These are phyloP conservation scores for Phalacrocorax brasilianus DNA, from an alignment of 2,113 vertebrate species.

Conservation along the genomic window DNA sequence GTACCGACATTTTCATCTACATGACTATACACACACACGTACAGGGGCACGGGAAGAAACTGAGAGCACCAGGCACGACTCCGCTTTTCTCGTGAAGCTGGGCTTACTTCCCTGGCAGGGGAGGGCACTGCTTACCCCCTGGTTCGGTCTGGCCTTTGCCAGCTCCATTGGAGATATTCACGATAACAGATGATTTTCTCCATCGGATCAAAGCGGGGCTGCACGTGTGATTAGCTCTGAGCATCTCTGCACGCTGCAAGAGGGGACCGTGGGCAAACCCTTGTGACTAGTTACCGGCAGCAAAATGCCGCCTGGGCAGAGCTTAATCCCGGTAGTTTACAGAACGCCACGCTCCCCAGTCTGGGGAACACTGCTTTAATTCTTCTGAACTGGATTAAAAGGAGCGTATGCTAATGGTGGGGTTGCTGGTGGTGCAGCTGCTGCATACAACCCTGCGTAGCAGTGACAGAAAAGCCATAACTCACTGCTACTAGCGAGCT, in stretches of 20 bases:
- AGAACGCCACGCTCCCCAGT: rapidly evolving
- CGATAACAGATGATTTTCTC: rapidly evolving
- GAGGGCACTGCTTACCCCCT: background rate
- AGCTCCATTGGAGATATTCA: background rate
- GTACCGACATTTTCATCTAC: rapidly evolving
- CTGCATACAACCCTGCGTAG: background rate
- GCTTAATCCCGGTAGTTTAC: background rate
- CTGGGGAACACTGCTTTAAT: background rate
- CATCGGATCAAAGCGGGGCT: rapidly evolving
- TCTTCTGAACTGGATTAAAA: background rate
- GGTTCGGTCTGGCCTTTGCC: background rate
- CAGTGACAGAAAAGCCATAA: background rate
- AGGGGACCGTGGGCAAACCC: background rate
- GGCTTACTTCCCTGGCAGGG: background rate
- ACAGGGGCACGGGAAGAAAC: background rate
- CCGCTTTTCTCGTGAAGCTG: rapidly evolving
- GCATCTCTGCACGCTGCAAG: background rate
- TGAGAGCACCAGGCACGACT: background rate
- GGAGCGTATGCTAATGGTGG: background rate
- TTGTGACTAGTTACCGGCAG: background rate
- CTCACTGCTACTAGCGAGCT: slow-evolving; percentile 1
- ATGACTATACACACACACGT: rapidly evolving
- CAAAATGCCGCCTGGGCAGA: background rate
- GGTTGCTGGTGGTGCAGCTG: background rate
- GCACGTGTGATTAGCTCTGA: rapidly evolving